These are phyloP conservation scores for Cinclus mexicanus DNA, from an alignment of 2,113 vertebrate genomes.

Conservation along the genomic window DNA sequence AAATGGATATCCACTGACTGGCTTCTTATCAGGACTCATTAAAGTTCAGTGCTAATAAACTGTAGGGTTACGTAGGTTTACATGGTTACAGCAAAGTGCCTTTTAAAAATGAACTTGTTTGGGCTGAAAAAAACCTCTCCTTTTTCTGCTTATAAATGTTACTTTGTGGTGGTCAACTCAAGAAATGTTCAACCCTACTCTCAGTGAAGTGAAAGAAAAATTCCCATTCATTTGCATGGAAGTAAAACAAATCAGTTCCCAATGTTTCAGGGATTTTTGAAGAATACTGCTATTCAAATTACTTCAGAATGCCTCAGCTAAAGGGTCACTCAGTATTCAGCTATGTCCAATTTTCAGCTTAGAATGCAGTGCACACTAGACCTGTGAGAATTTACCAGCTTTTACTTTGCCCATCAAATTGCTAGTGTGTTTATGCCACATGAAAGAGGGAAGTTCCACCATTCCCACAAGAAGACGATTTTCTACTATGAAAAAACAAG, in stretches of 20 bases:
- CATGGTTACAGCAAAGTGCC: constrained; percentile 64
- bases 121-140: background rate
- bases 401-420: background rate
- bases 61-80: constrained; percentile 64
- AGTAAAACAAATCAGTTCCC: constrained; percentile 37
- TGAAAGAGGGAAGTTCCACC: background rate
- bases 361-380: background rate
- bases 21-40: constrained; percentile 78
- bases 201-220: constrained; percentile 27
- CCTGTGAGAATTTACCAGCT: background rate
- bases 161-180: constrained; percentile 55
- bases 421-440: background rate
- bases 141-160: constrained; percentile 23
- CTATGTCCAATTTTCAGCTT: background rate
- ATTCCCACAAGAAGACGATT: background rate
- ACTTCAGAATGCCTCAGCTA: constrained; percentile 18
- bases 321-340: constrained; percentile 7
- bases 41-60: constrained; percentile 71
- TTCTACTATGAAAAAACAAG: background rate
- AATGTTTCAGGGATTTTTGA: constrained; percentile 37
- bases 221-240: constrained; percentile 32
- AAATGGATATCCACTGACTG: constrained; percentile 78
- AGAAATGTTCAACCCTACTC: background rate
- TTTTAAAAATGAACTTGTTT: constrained; percentile 71
- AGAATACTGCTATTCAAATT: constrained; percentile 59